A percentile compares a stretch with the other conserved stretches of the same genome.
phyloP scores from a whole-genome alignment of 1,140 invertebrate species.

The Heliconius eleuchia region DNA sequence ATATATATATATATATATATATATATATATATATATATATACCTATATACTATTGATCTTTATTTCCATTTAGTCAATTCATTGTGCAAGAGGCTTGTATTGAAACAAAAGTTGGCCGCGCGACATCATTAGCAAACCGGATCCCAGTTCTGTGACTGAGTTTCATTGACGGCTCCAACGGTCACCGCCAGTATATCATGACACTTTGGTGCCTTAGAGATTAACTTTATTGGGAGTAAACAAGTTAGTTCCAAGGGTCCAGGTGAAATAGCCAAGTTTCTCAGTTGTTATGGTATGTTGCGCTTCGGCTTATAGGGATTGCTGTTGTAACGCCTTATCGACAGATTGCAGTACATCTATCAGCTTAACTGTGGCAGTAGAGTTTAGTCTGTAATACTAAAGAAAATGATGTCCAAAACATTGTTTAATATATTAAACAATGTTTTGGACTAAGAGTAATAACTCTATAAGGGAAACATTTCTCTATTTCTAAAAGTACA shows the following conservation, averaged over 20 bases:
- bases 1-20: no score
- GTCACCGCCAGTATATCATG: slow-evolving; percentile 29
- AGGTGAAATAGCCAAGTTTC: slow-evolving; percentile 20
- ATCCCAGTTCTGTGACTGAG: slow-evolving; percentile 53
- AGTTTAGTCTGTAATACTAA: neutral
- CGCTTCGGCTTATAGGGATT: slow-evolving; percentile 37
- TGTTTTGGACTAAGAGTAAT: neutral
- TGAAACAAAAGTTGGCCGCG: slow-evolving; percentile 69
- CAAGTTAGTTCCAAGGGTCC: slow-evolving; percentile 25
- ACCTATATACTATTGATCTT: neutral
- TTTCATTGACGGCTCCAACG: slow-evolving; percentile 61
- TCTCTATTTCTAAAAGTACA: no score
- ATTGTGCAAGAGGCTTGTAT: slow-evolving; percentile 55
- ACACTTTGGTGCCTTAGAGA: slow-evolving; percentile 21
- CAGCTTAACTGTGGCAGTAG: slow-evolving; percentile 1
- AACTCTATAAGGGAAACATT: neutral
- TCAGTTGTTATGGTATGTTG: slow-evolving; percentile 40
- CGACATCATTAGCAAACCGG: slow-evolving; percentile 66
- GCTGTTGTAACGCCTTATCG: slow-evolving; percentile 42
- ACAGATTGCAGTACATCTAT: slow-evolving; percentile 40
- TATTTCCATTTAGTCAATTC: slow-evolving; percentile 23
- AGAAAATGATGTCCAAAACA: neutral
- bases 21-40: neutral
- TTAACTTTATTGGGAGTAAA: neutral
- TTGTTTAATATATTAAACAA: neutral